Percentiles rank a stretch among this genome's conserved stretches.
Evolutionary conservation across 2,888 invertebrate species (phyloP).

Genomic region (Ashinkailepas kermadecensis): DNA sequence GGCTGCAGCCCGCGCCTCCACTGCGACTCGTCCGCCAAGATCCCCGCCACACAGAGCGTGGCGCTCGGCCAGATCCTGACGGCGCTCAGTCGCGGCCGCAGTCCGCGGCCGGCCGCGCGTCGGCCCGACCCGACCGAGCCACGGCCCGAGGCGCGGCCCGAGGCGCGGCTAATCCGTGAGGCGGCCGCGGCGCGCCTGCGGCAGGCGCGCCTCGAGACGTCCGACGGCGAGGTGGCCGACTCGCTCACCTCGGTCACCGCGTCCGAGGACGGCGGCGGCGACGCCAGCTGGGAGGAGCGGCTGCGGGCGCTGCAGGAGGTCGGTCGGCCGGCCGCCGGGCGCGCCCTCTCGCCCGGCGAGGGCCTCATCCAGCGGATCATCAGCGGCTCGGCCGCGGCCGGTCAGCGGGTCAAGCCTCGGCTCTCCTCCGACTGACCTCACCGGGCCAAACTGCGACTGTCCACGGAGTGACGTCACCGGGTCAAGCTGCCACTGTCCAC

Average conservation of each 20-base stretch:
- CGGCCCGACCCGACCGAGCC: not conserved
- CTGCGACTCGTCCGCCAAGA: not conserved
- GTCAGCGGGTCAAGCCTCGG: not conserved
- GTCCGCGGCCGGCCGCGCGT: not conserved
- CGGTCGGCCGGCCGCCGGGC: not conserved
- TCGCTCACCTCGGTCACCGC: constrained; percentile 7
- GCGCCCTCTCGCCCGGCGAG: not conserved
- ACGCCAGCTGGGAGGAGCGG: not conserved
- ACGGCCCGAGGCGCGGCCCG: not conserved
- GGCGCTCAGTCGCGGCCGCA: constrained; percentile 5
- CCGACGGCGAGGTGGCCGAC: constrained; percentile 11
- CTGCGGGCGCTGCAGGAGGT: not conserved
- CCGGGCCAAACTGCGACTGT: too few species aligned
- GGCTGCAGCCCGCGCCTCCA: too few species aligned
- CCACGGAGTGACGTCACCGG: not conserved
- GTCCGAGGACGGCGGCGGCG: not conserved
- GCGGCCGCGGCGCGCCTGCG: not conserved
- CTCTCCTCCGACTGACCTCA: not conserved
- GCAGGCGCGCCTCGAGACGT: not conserved
- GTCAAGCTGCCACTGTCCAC: too few species aligned
- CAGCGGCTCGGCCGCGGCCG: not conserved
- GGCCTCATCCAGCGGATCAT: not conserved
- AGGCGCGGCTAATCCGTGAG: not conserved
- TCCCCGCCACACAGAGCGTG: not conserved
- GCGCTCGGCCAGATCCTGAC: constrained; percentile 1